A percentile compares a stretch with the other conserved stretches of the same genome.
Conservation (phyloP, 35 echinoderm and acorn worm genomes). For the Holothuria glaberrima region DNA sequence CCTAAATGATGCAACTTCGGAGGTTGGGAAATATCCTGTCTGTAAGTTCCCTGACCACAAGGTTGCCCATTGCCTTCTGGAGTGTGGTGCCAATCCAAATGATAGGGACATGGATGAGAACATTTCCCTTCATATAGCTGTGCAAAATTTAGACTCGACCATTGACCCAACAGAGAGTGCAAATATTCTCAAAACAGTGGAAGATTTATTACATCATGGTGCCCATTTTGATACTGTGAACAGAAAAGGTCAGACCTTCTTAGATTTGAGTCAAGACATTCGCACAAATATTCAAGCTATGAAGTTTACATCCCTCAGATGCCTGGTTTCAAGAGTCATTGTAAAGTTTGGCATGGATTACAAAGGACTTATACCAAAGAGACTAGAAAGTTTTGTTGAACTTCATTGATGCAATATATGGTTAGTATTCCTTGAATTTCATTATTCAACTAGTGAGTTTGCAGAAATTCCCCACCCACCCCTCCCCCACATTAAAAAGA, state of each 20-base stretch:
- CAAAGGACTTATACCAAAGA: constrained; percentile 79
- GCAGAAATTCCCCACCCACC: too few relatives aligned
- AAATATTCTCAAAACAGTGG: constrained; percentile 68
- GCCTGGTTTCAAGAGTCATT: constrained; percentile 79
- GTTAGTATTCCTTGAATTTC: background rate
- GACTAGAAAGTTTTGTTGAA: constrained; percentile 83
- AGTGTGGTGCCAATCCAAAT: constrained; percentile 81
- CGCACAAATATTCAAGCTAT: constrained; percentile 81
- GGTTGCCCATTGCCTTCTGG: constrained; percentile 82
- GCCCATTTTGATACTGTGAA: constrained; percentile 89
- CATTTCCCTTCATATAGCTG: constrained; percentile 82
- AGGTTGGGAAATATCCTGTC: constrained; percentile 94
- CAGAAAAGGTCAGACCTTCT: constrained; percentile 67
- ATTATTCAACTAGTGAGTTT: too few relatives aligned
- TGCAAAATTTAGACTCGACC: constrained; percentile 41
- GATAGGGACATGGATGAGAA: constrained; percentile 73
- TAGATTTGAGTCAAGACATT: constrained; percentile 73
- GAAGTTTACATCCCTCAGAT: constrained; percentile 87
- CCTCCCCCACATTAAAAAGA: too few relatives aligned
- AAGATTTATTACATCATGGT: constrained; percentile 72
- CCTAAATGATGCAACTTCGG: constrained; percentile 84
- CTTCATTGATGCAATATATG: constrained; percentile 40
- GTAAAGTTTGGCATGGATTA: constrained; percentile 72
- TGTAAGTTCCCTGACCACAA: constrained; percentile 83
- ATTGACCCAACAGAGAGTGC: constrained; percentile 44